Evolutionary conservation across 2,797 vertebrate genomes (phyloP), one percentile per base, ranked within the genome.

Genomic region (Corythornis leucogaster): DNA sequence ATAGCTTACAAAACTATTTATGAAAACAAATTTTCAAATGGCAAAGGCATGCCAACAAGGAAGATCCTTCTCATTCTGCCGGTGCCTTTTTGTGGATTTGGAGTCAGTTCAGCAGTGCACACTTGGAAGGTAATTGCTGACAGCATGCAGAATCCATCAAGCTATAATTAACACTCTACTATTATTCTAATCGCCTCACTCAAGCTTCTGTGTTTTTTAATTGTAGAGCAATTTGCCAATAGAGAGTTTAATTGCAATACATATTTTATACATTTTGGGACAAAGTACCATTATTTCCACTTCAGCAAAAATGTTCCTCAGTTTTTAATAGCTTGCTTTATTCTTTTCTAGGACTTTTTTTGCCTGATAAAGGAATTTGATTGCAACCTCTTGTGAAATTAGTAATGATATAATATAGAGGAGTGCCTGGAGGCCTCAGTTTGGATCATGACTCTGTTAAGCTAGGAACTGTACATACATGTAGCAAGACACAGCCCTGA

Each of bases 161-260:
- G 96, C 97, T 96, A 85, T 97, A 97, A 97, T 98, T 98, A 98
- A 97, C 97, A 97, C 82, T 93, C 93, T 86, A 97, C 96, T 97
- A 97, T 98, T 98, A 98, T 97, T 97, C 97, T 98, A 98, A 98
- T 98, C 97, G 97, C 96, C 94, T 97, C 92, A 97, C 97, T 98
- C 96, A 97, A 96, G 94, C 96, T 96, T 96, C 93, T 95, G 94
- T 95, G 96, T 97, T 97, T 98, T 97, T 97, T 97, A 97, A 98
- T 97, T 98, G 97, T 97, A 97, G 87, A 97, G 89, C 97, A 98
- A 98, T 98, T 98, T 98, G 97, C 97, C 97, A 97, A 96, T 97
- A 80, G 62, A 92, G 94, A 93, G 89, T 96, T 97, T 98, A 98
- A 97, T 97, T 97, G 95, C 95, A 95, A 97, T 97, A 97, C 95